Evolutionary conservation across 2,888 invertebrate species (phyloP).

Genomic region (Leucoma salicis): DNA sequence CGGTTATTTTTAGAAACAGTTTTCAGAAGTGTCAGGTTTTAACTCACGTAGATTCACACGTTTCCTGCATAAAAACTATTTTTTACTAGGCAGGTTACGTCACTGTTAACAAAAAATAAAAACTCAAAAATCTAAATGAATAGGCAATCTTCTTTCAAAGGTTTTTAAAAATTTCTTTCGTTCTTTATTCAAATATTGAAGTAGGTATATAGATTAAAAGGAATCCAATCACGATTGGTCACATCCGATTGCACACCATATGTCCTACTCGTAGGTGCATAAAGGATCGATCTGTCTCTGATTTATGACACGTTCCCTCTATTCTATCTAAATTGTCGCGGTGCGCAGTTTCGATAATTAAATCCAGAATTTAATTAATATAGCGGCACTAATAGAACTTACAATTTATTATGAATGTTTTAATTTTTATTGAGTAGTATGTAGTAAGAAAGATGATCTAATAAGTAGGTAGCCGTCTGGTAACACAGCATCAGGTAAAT

Average conservation of each 20-base stretch:
- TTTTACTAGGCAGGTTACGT: too few species aligned
- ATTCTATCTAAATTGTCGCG: slow-evolving; percentile 49
- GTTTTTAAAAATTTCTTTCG: background rate
- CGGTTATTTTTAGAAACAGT: too few species aligned
- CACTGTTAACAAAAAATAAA: too few species aligned
- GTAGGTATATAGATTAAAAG: slow-evolving; percentile 37
- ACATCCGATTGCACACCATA: slow-evolving; percentile 61
- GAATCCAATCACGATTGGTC: slow-evolving; percentile 39
- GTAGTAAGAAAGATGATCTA: too few species aligned
- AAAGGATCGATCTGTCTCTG: slow-evolving; percentile 34
- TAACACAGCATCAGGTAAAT: too few species aligned
- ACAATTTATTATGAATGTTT: slow-evolving; percentile 48
- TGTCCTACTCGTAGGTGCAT: slow-evolving; percentile 33
- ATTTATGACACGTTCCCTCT: slow-evolving; percentile 53
- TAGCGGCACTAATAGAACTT: slow-evolving; percentile 61
- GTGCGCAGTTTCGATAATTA: slow-evolving; percentile 67
- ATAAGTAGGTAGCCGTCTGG: too few species aligned
- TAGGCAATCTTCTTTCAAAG: too few species aligned
- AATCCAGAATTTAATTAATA: slow-evolving; percentile 68
- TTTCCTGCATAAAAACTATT: too few species aligned
- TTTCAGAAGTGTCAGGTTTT: too few species aligned
- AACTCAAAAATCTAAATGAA: too few species aligned
- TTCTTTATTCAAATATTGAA: slow-evolving; percentile 24
- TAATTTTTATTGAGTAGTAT: too few species aligned
- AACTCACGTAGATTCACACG: too few species aligned